These are phyloP conservation scores for Coenonympha arcania DNA, from an alignment of 2,888 invertebrate species.

Conservation along the genomic window DNA sequence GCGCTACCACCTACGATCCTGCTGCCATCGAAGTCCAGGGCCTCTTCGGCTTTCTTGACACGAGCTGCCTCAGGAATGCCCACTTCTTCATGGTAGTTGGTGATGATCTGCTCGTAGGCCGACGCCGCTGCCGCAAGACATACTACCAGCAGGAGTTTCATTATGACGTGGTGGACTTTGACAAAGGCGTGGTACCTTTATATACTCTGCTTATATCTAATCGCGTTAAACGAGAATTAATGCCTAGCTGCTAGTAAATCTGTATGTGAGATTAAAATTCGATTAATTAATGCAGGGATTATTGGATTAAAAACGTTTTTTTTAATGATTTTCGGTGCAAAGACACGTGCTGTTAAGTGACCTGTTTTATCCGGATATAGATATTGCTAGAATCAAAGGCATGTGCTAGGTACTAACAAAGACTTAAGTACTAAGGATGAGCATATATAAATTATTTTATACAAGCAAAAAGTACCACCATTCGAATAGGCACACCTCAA, in stretches of 20 bases:
- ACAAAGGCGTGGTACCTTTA: neutral
- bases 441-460: too few species aligned
- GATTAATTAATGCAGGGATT: neutral
- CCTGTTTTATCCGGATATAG: neutral
- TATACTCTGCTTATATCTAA: slow-evolving; percentile 1
- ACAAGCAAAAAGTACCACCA: too few species aligned
- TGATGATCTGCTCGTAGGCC: slow-evolving; percentile 3
- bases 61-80: slow-evolving; percentile 34
- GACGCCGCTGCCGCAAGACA: neutral
- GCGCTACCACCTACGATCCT: slow-evolving; percentile 36
- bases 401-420: too few species aligned
- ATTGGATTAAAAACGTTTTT: neutral
- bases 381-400: neutral
- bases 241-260: neutral
- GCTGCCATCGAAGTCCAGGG: slow-evolving; percentile 33
- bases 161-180: neutral
- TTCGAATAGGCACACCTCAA: too few species aligned
- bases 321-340: neutral
- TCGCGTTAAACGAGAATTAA: neutral
- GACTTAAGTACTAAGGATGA: too few species aligned
- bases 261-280: neutral
- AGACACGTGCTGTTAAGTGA: neutral
- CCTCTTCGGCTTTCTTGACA: slow-evolving; percentile 33
- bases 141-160: slow-evolving; percentile 2
- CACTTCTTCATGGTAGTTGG: slow-evolving; percentile 33